Base-by-base conservation (phyloP, 1,140 invertebrate species). In the Drosophila micromelanica region DNA sequence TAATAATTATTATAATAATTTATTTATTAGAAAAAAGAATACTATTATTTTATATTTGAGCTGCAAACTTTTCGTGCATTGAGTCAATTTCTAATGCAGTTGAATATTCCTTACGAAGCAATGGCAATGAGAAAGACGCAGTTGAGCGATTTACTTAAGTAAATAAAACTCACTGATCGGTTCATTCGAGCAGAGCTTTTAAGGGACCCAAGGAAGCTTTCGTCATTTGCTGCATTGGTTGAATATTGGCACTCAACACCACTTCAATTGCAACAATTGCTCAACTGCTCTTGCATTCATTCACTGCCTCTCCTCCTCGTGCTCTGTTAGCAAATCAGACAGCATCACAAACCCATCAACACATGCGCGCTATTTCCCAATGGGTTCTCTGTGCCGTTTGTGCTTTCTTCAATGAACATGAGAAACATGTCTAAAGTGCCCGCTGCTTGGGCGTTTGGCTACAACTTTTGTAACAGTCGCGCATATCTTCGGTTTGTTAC, bases 361-460 rank as follows among this genome's bases (percentile, higher is more conserved):
- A 73, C 70, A 73, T 67, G 70, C 74, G 63, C 51, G 40, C 45
- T 27, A 69, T 77, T 77, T 77, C 59, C 70, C 63, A 77, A 73
- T 59, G 74, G 74, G 74, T 73, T 35, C 45, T 54, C 59, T 27
- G 30, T 35, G 54, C 23, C 52, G 48, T 48, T 67, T 57, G 73
- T 48, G 74, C 73, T 78, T 86, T 87, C 78, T 78, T 87, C 82
- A 86, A 81, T 87, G 82, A 81, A 87, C 78, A 65, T 72, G 55
- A 37, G 65, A 55, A 77, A 57, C 60, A 67, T 62, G 79, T 72
- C 70, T 62, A 70, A 67, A 81, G 69, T 69, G 74, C 62, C 61
- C 67, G 63, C 75, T 76, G 64, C 75, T 78, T 71, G 77, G 71
- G 64, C 54, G 46, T 59, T 45, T 79, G 72, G 76, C 76, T 76